Evolutionary conservation across 2,113 vertebrate genomes (phyloP), one percentile per base, ranked within the genome.

Genomic region (Apodemus sylvaticus): DNA sequence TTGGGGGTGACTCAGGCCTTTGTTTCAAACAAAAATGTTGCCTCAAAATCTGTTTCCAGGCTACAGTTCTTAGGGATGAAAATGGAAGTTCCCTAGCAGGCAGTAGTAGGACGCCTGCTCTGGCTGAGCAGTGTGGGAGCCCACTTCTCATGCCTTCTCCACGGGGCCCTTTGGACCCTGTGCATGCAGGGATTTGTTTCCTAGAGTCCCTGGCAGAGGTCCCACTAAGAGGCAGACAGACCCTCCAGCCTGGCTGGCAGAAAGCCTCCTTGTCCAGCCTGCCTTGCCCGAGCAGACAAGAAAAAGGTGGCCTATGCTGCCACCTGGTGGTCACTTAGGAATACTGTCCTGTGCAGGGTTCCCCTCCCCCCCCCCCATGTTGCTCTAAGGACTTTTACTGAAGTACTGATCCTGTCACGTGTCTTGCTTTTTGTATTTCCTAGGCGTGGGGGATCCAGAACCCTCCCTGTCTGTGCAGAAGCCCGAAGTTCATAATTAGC

Each of bases 271-370:
- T 13, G 4, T 22, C 7, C 1, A 13, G 29, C 3, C 3, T 3
- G 45, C 11, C 48, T 31, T 42, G 10, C 24, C 12, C 3, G n/a
- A 20, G 3, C 36, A 16, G 9, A 73, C 7, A n/a, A 53, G 45
- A 14, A 93, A 97, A 97, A 96, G 92, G 45, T 12, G 68, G 96
- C 91, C 96, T 97, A 12, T 97, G 96, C 96, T 97, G 94, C 92
- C 97, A 97, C 89, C 97, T 97, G 77, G 96, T 97, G 97, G 92
- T 66, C 9, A 89, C 8, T 26, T 0, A 0, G 14, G 8, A 48
- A 51, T n/a, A 91, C 39, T 86, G 60, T 39, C 10, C 19, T 31
- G 39, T 22, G 16, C 19, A 26, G 68, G 68, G n/a, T n/a, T n/a
- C n/a, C n/a, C n/a, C n/a, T n/a, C n/a, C n/a, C n/a, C n/a, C n/a